Evolutionary conservation across 2,888 invertebrate species (phyloP), one percentile per base, ranked within the genome.

Genomic region (Dendrolimus pini): DNA sequence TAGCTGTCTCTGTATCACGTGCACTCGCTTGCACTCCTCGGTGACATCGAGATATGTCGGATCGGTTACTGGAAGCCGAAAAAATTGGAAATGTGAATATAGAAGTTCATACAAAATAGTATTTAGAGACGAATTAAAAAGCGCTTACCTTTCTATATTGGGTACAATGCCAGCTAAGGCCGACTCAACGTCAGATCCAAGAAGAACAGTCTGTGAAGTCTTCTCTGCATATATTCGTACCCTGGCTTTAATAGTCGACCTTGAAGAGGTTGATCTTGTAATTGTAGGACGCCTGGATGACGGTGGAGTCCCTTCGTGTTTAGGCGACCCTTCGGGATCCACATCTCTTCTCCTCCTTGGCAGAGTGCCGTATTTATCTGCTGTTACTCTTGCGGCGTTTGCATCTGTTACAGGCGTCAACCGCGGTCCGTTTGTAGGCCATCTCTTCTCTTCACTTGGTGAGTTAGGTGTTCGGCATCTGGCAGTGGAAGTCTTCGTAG

Each of bases 181-280:
- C 14, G 94, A 93, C 64, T 95, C 95, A 41, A 96, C 90, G 72
- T 96, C 96, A 2, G 85, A 81, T 58, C 94, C 93, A 1, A 95
- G 93, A 56, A 97, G 82, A 41, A 94, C 95, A 1, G 97, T 97
- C 79, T 97, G 97, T 12, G 93, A 92, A 55, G 93, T 92, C 52
- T 93, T 95, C 82, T 97, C 97, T 66, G 96, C 96, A 78, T 95
- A 96, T 65, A 97, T 96, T 71, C 93, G 92, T 1, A 95, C 88
- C 41, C 89, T 79, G 7, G 84, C 78, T 67, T 86, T 87, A 13
- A 81, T 79, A 1, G 85, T 75, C 10, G 85, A 78, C 12, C 89
- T 80, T 8, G 89, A 84, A 0, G 89, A 89, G 41, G 74, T 71
- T 0, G 91, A 89, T 1, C 89, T 78, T 6, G 83, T 74, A 41